A percentile compares a stretch with the other conserved stretches of the same genome.
These are phyloP conservation scores for Brachionus plicatilis DNA, from an alignment of 1,140 invertebrate genomes.

Conservation along the genomic window DNA sequence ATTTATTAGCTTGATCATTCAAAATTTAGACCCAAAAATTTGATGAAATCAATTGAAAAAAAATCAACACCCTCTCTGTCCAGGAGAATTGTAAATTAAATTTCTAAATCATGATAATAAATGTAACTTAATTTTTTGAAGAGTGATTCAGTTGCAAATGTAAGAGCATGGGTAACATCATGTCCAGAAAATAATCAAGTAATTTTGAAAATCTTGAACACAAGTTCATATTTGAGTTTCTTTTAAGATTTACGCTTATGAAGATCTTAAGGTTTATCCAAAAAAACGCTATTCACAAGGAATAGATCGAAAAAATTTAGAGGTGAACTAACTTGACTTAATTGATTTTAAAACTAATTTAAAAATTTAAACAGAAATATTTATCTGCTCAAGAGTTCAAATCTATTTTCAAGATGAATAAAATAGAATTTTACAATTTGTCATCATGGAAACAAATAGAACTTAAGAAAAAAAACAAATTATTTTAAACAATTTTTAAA, in stretches of 20 bases:
- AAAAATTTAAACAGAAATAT: slow-evolving; percentile 61
- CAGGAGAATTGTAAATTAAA: background rate
- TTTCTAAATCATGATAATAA: background rate
- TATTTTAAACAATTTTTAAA: background rate
- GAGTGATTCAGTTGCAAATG: background rate
- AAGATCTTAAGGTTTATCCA: background rate
- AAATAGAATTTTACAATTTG: slow-evolving; percentile 67
- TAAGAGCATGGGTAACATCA: background rate
- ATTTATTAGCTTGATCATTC: background rate
- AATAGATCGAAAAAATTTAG: background rate
- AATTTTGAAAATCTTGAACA: background rate
- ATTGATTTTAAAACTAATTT: too few relatives aligned
- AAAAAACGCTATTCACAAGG: background rate
- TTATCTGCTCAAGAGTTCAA: slow-evolving; percentile 75
- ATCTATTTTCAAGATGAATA: slow-evolving; percentile 70
- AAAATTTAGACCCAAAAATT: background rate
- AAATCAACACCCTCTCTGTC: background rate
- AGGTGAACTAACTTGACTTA: background rate
- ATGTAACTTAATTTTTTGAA: background rate
- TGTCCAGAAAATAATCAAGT: background rate
- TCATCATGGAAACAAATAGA: slow-evolving; percentile 76
- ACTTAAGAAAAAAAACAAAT: slow-evolving; percentile 67
- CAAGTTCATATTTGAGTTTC: background rate
- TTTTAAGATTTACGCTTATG: background rate
- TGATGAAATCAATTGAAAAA: background rate